Conservation (phyloP, 2,888 invertebrate genomes). For the Drosophila barbarae region DNA sequence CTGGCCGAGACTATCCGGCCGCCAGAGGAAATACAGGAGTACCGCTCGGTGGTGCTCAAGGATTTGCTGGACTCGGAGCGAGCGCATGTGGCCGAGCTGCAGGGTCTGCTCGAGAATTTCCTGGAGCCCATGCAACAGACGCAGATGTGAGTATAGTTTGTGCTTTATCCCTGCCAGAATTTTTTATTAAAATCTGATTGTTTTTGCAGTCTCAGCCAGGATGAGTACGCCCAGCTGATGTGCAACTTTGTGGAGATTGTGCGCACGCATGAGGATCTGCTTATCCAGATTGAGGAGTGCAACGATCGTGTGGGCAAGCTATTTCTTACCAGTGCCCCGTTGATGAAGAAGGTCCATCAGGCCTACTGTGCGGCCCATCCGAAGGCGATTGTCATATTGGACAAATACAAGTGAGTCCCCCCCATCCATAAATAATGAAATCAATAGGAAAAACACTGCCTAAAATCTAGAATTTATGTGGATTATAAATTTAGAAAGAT, state of each 20-base stretch:
- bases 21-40: conserved; percentile 87
- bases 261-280: conserved; percentile 90
- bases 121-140: conserved; percentile 92
- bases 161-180: not conserved
- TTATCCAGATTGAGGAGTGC: conserved; percentile 89
- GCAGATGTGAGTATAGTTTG: conserved; percentile 86
- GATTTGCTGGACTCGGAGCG: conserved; percentile 96
- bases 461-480: not conserved
- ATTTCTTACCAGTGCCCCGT: conserved; percentile 91
- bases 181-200: not conserved
- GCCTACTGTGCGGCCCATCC: conserved; percentile 96
- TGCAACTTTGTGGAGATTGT: conserved; percentile 94
- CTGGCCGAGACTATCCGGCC: conserved; percentile 84
- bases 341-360: conserved; percentile 91
- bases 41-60: conserved; percentile 91
- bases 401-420: conserved; percentile 90
- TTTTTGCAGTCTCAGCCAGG: conserved; percentile 85
- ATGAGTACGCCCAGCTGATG: conserved; percentile 92
- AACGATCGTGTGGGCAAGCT: conserved; percentile 92
- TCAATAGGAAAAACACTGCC: not conserved
- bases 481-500: conserved; percentile 5
- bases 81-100: conserved; percentile 93
- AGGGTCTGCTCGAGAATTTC: conserved; percentile 90
- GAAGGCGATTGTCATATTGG: conserved; percentile 94
- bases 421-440: not conserved